Evolutionary conservation across 2,888 invertebrate species (phyloP).

Genomic region (Leistus spinibarbis): DNA sequence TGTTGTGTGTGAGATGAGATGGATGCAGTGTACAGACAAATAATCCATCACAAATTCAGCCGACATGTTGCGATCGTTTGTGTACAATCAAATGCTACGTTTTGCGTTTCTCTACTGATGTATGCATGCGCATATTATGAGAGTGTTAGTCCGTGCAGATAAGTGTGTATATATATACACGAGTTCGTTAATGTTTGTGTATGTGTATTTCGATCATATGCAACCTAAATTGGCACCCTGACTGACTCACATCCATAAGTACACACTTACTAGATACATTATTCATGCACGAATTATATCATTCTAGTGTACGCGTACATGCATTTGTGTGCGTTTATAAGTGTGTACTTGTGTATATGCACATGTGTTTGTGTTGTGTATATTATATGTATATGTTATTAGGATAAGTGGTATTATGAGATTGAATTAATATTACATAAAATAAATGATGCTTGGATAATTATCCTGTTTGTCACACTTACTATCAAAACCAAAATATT

Average conservation of each 20-base stretch:
- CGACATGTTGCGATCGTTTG: too few relatives aligned
- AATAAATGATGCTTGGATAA: background rate
- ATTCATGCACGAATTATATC: background rate
- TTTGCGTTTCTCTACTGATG: too few relatives aligned
- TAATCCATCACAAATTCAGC: too few relatives aligned
- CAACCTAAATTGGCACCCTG: background rate
- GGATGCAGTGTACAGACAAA: too few relatives aligned
- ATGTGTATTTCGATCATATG: background rate
- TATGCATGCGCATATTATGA: too few relatives aligned
- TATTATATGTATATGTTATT: background rate
- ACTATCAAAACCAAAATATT: background rate
- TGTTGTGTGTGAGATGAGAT: too few relatives aligned
- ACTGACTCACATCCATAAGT: background rate
- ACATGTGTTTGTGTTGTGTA: background rate
- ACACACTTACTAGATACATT: background rate
- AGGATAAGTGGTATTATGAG: background rate
- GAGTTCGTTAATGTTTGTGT: background rate
- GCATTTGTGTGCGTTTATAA: background rate
- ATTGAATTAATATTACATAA: background rate
- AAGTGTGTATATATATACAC: background rate
- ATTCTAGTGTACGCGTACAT: too few relatives aligned
- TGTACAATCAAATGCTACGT: too few relatives aligned
- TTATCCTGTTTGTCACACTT: background rate
- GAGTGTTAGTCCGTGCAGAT: too few relatives aligned
- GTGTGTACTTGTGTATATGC: background rate